These are phyloP conservation scores for Mionectes olivaceus DNA, from an alignment of 2,797 vertebrate species.

Conservation along the genomic window DNA sequence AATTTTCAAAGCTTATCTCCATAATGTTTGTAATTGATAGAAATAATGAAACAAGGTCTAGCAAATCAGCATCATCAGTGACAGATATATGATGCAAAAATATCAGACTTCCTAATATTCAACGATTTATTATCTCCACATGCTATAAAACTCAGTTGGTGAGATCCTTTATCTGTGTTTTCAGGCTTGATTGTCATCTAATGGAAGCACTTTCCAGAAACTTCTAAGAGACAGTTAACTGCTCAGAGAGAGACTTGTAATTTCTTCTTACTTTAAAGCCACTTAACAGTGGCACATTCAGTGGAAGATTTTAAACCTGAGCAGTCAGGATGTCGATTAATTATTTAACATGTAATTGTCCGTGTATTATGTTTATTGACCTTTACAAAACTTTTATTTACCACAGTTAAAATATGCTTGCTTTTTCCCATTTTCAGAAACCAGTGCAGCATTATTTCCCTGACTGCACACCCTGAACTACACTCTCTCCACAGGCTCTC, in stretches of 20 bases:
- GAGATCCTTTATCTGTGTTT: not conserved
- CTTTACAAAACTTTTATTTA: not conserved
- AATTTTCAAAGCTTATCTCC: slow-evolving; percentile 23
- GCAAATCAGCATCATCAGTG: not conserved
- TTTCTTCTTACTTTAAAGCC: not conserved
- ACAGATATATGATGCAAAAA: not conserved
- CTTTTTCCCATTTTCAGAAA: not conserved
- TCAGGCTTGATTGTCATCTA: not conserved
- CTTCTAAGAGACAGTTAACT: not conserved
- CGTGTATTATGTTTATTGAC: not conserved
- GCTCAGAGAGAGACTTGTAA: not conserved
- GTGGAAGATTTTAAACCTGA: not conserved
- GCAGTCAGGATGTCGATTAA: not conserved
- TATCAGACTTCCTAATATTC: not conserved
- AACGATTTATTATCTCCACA: not conserved
- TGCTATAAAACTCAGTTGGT: not conserved
- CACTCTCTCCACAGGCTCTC: not conserved
- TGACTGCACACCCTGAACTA: not conserved
- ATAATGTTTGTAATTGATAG: not conserved
- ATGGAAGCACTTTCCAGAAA: not conserved
- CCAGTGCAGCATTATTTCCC: not conserved
- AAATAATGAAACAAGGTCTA: not conserved
- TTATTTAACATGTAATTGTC: not conserved
- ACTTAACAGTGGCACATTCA: not conserved
- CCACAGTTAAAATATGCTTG: not conserved